Evolutionary conservation across 2,797 vertebrate genomes (phyloP).

Genomic region (Anniella stebbinsi): DNA sequence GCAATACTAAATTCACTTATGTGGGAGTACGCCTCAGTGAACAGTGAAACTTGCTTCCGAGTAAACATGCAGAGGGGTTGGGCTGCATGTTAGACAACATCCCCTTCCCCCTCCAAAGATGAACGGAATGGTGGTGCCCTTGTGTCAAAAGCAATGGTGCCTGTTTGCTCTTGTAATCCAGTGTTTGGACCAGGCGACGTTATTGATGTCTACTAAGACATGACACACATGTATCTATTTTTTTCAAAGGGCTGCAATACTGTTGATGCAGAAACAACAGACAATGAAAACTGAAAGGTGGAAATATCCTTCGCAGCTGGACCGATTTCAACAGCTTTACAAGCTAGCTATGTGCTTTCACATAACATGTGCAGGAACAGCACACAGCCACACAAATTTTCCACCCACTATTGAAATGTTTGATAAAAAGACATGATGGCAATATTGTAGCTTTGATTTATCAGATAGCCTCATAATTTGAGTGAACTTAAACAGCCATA

Average conservation of each 20-base stretch:
- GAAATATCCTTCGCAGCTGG: not conserved
- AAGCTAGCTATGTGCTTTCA: not conserved
- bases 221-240: not conserved
- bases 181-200: not conserved
- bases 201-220: not conserved
- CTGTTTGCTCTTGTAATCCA: not conserved
- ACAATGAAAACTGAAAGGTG: slow-evolving; percentile 15
- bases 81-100: not conserved
- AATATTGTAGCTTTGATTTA: slow-evolving; percentile 25
- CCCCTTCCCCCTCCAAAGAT: not conserved
- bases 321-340: not conserved
- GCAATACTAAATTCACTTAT: not conserved
- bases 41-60: not conserved
- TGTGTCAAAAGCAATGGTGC: not conserved
- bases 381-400: slow-evolving; percentile 11
- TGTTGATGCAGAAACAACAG: slow-evolving; percentile 1
- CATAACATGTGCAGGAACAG: slow-evolving; percentile 38
- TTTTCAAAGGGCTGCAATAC: not conserved
- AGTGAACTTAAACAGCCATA: slow-evolving; percentile 42
- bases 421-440: slow-evolving; percentile 38
- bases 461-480: slow-evolving; percentile 29
- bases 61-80: not conserved
- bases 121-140: not conserved
- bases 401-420: not conserved
- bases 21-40: not conserved